Conservation (phyloP, 2,113 vertebrate genomes). For the Gracilinanus agilis region DNA sequence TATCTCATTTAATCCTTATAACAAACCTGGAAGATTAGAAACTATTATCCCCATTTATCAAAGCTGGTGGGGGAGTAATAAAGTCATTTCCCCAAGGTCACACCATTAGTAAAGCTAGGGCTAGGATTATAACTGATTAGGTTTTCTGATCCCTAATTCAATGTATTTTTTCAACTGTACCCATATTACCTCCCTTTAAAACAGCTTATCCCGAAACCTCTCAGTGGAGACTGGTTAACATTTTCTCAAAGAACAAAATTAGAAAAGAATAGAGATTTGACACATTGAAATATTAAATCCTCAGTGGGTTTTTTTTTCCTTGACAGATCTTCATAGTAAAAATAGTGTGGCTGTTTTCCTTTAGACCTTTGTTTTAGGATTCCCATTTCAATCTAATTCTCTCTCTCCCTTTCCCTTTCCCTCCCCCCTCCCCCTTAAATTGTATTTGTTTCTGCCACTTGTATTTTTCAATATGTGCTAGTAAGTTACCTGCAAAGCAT, state of each 20-base stretch:
- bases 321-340: neutral
- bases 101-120: neutral
- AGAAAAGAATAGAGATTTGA: slow-evolving; percentile 1
- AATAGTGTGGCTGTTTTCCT: neutral
- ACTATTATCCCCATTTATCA: neutral
- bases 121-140: neutral
- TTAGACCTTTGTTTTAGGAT: neutral
- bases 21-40: neutral
- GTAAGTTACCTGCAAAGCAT: slow-evolving; percentile 7
- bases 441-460: neutral
- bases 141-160: neutral
- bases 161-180: neutral
- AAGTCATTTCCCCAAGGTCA: slow-evolving; percentile 1
- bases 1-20: slow-evolving; percentile 13
- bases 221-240: neutral
- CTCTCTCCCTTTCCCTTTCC: too few relatives aligned
- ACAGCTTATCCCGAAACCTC: neutral
- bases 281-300: neutral
- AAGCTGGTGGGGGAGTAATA: neutral
- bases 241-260: slow-evolving; percentile 31
- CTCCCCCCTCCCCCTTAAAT: too few relatives aligned
- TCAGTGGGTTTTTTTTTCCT: slow-evolving; percentile 9
- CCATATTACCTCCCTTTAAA: neutral
- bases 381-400: too few relatives aligned
- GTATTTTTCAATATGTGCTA: slow-evolving; percentile 28